Base-by-base conservation (phyloP, 2,888 invertebrate genomes). In the Andrena bicolor region DNA sequence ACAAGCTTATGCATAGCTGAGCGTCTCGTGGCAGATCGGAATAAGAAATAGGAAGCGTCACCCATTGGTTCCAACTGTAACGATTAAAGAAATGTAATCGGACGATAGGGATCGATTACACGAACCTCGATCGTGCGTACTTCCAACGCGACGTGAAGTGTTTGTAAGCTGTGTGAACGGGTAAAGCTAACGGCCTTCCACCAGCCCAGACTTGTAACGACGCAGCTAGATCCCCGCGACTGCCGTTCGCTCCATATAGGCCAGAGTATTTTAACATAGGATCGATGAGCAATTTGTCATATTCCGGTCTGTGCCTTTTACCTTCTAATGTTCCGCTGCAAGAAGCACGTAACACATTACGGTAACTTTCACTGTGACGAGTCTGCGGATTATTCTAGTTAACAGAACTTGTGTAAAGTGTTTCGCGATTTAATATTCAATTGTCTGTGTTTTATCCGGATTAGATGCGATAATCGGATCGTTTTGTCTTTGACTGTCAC, bases 51-150 rank as follows among this genome's bases (percentile, higher is more conserved):
- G 99, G 99, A 74, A 99, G 94, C 0, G 96, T 97, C 48, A 99
- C 95, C 99, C 99, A 99, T 94, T 99, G 99, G 93, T 99, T 99
- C 99, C 99, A 99, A 92, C 98, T 99, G 93, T 26, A 95, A 89
- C 41, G n/a, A 65, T 49, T 3, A 53, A 32, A 6, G 51, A 23
- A 56, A 28, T 35, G n/a, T 2, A 51, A 56, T 53, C 0, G 10
- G n/a, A 16, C 3, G 2, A 8, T 13, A 26, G 16, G 32, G 1
- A 2, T 63, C 49, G 26, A 28, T 28, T 30, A 28, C 3, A 35
- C 53, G 23, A 30, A 76, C 51, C 32, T 51, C 49, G 56, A 64
- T 51, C 13, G 48, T 65, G 95, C 96, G 95, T 95, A 98, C 98
- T 97, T 98, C 98, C 98, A 99, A 90, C 99, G 95, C 73, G 97